These are phyloP conservation scores for Erannis defoliaria DNA, from an alignment of 2,888 invertebrate species.

Conservation along the genomic window DNA sequence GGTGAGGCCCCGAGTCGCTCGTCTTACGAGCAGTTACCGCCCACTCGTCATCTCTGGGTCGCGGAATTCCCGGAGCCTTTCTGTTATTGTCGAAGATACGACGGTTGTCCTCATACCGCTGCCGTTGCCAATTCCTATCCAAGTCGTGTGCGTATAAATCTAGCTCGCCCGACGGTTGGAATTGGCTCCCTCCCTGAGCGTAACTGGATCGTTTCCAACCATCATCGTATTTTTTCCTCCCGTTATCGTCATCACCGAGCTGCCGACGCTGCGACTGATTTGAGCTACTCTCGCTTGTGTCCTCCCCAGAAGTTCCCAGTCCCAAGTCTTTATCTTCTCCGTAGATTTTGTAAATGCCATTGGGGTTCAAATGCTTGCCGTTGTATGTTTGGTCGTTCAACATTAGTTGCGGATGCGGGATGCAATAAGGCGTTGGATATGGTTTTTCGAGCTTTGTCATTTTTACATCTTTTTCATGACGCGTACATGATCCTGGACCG, in stretches of 20 bases:
- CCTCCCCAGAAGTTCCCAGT: conserved; percentile 94
- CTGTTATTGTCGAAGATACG: conserved; percentile 73
- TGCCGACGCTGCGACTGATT: conserved; percentile 90
- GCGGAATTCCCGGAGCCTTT: conserved; percentile 60
- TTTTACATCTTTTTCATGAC: conserved; percentile 83
- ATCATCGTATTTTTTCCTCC: conserved; percentile 88
- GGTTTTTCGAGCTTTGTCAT: conserved; percentile 88
- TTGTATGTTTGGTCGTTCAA: conserved; percentile 85
- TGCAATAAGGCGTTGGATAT: conserved; percentile 89
- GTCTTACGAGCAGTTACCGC: conserved; percentile 67
- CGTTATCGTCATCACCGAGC: conserved; percentile 85
- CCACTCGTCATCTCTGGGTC: conserved; percentile 71
- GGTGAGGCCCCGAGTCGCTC: conserved; percentile 76
- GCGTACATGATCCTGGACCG: conserved; percentile 91
- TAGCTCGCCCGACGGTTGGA: conserved; percentile 88
- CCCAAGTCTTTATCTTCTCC: conserved; percentile 92
- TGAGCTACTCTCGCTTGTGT: conserved; percentile 93
- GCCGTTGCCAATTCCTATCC: conserved; percentile 85
- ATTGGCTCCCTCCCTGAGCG: conserved; percentile 85
- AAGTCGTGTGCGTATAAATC: conserved; percentile 89
- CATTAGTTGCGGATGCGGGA: conserved; percentile 90
- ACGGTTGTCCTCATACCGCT: conserved; percentile 75
- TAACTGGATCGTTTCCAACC: conserved; percentile 90
- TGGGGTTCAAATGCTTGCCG: conserved; percentile 85
- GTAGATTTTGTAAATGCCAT: conserved; percentile 87